These are phyloP conservation scores for Tetraneura akinire DNA, from an alignment of 1,140 invertebrate genomes.

Conservation along the genomic window DNA sequence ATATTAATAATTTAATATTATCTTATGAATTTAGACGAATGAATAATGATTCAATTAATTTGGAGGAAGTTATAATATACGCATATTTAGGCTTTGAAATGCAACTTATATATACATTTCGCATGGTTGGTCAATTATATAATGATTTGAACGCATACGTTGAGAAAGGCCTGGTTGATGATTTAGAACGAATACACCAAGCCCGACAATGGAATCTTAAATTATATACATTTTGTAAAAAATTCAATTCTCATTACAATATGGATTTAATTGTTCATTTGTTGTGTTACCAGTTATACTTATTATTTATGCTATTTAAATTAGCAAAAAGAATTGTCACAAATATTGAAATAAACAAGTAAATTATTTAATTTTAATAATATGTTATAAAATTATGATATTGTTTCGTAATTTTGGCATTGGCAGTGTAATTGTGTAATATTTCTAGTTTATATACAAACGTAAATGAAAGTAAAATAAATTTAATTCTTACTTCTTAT, in stretches of 20 bases:
- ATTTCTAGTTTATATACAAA: too few relatives aligned
- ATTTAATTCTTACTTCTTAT: too few relatives aligned
- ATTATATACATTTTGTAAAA: conserved; percentile 26
- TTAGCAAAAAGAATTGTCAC: not conserved
- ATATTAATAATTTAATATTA: not conserved
- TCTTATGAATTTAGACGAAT: not conserved
- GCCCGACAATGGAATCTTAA: conserved; percentile 4
- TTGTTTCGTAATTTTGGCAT: too few relatives aligned
- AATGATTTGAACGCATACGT: not conserved
- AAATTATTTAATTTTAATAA: not conserved
- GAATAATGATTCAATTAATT: not conserved
- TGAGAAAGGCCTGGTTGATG: not conserved
- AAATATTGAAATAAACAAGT: not conserved
- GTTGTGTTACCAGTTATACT: not conserved
- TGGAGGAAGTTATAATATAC: not conserved
- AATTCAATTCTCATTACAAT: conserved; percentile 32
- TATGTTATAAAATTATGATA: too few relatives aligned
- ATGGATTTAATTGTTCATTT: conserved; percentile 5
- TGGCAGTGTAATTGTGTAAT: too few relatives aligned
- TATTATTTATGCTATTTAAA: not conserved
- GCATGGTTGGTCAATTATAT: not conserved
- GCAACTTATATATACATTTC: conserved; percentile 3
- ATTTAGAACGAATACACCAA: not conserved
- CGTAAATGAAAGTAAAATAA: too few relatives aligned
- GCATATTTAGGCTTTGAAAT: conserved; percentile 16